phyloP scores from a whole-genome alignment of 2,797 vertebrate species.

The Cyclura pinguis region DNA sequence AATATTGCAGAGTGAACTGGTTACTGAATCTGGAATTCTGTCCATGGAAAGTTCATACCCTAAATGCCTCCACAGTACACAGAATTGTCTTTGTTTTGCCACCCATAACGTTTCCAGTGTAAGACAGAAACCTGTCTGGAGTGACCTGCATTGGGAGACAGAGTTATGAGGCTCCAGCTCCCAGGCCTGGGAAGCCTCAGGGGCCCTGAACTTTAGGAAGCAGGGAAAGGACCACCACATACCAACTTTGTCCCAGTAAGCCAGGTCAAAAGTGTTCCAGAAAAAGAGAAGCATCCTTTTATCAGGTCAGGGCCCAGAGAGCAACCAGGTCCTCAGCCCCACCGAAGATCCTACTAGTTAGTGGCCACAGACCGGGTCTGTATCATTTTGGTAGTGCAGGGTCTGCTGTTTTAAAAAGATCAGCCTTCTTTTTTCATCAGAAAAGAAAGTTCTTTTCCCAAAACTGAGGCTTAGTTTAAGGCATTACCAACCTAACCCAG shows the following conservation, averaged over 20 bases:
- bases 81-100: background rate
- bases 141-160: background rate
- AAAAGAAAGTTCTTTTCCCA: background rate
- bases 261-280: background rate
- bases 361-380: background rate
- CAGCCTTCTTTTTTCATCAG: background rate
- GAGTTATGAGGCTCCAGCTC: too few species aligned
- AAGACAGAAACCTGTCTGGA: too few species aligned
- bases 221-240: background rate
- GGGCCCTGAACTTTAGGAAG: background rate
- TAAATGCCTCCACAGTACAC: background rate
- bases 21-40: background rate
- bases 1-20: background rate
- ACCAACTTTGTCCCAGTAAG: background rate
- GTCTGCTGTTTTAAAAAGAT: background rate
- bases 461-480: background rate
- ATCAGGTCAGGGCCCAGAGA: background rate
- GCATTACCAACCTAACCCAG: background rate
- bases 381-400: background rate
- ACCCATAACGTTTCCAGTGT: too few species aligned
- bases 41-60: background rate
- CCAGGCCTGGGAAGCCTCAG: background rate
- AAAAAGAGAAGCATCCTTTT: background rate
- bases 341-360: background rate
- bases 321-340: background rate